Base-by-base conservation (phyloP, 2,113 vertebrate species). In the Enhydra lutris region DNA sequence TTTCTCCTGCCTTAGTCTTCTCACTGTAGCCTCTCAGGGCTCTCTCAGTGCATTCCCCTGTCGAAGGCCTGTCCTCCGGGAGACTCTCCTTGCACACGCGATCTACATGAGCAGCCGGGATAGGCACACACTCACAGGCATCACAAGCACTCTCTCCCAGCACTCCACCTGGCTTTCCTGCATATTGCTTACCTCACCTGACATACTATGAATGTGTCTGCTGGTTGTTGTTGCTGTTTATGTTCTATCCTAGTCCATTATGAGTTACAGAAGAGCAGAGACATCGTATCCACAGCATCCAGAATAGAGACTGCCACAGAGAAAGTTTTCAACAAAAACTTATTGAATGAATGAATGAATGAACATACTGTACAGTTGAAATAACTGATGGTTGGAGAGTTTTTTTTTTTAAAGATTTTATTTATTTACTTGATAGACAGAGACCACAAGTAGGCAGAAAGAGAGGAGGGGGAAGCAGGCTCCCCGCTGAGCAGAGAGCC, bases 81-180 rank as follows among this genome's bases (percentile, higher is more conserved):
- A n/a, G 50, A 71, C 31, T 71, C 24, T 14, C 59, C 78, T 34
- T 8, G n/a, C 9, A 50, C 71, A 21, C n/a, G 3, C 23, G 20
- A 12, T 50, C 79, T 47, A 57, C 34, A 36, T 9, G 29, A 82
- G 86, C 80, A 89, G 20, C 24, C 1, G 1, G 23, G 21, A 8
- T 0, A 0, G n/a, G n/a, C 45, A 47, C 31, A 13, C 52, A 85
- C 34, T 6, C 3, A 36, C 20, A 14, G 4, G 5, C 47, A 6
- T 21, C 6, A 1, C 36, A 36, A 13, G 69, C 23, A 1, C n/a
- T 52, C 39, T 21, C 14, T 10, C 39, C 52, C 34, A 7, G 88
- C 52, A 18, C 57, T 8, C 26, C 23, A n/a, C 21, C 69, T 59
- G 42, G 45, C 21, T 26, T 69, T 89, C 83, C 76, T 71, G 39